Evolutionary conservation across 2,113 vertebrate genomes (phyloP), one percentile per base, ranked within the genome.

Genomic region (Chloebia gouldiae): DNA sequence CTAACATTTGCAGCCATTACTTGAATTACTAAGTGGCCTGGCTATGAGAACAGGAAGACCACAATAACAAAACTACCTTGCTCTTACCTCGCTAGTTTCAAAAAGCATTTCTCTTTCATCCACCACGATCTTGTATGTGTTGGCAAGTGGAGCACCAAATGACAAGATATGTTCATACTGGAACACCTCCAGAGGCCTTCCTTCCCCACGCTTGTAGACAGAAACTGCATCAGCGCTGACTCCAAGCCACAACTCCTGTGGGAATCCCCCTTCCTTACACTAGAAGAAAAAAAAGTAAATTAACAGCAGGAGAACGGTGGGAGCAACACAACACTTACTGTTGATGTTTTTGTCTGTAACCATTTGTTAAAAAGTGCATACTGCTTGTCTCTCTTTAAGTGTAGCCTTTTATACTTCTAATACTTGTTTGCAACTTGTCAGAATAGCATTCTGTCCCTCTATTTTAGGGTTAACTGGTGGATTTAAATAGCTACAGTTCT

Each of bases 151-250:
- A 0, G 99, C 99, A 20, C 99, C 99, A 6, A 99, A 99, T 14
- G 99, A 99, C 25, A 99, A 98, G 90, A 99, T 99, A 71, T 98
- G 98, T 9, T 99, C 99, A 3, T 99, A 99, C 17, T 98, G 98
- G 96, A 99, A 99, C 70, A 99, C 98, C 95, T 99, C 99, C 94
- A 99, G 93, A 0, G 99, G 99, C 82, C 98, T 98, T 5, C 98
- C 98, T 93, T 99, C 99, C 9, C 99, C 99, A 6, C 99, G 98
- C 76, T 99, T 99, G 97, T 99, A 99, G 84, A 99, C 98, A 0
- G 99, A 99, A 76, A 99, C 98, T 1, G 99, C 98, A 13, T 99
- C 98, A 1, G 98, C 98, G 2, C 99, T 99, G 54, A 99, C 98
- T 4, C 99, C 99, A 92, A 99, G 45, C 99, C 99, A 99, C 82